Evolutionary conservation across 1,140 invertebrate genomes (phyloP), one percentile per base, ranked within the genome.

Genomic region (Musca domestica): DNA sequence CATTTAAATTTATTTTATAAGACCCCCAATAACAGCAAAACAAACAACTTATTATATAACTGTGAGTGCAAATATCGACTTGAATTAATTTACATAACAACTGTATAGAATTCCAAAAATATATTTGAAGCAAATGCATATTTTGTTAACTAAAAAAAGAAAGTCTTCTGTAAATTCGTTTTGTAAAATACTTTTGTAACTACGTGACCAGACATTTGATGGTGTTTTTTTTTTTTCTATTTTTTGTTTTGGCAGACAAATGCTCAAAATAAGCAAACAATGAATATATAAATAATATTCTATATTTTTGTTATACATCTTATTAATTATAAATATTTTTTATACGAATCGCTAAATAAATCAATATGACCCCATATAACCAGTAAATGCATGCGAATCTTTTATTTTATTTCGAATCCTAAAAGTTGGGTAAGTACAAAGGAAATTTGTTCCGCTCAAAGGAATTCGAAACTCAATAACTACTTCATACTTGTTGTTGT

Each of bases 341-440:
- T 61, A 61, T 61, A 61, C 56, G 56, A 61, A 61, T 61, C 27
- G 27, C 19, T 61, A 61, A 34, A 34, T n/a, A 61, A 61, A 61
- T 61, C 30, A 61, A 51, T 9, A 61, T 14, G 56, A 61, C 56
- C 56, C 56, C 56, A 61, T 61, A 41, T 41, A 41, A 61, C 56
- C 56, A 34, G 56, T 61, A 61, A 41, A 52, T 20, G 23, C 19
- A 52, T 20, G 19, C 12, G n/a, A 52, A 52, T 20, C 19, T 52
- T 25, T 56, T 23, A 14, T 56, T 25, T 56, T 15, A n/a, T n/a
- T n/a, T n/a, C n/a, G n/a, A n/a, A n/a, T n/a, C n/a, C n/a, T n/a
- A n/a, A n/a, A n/a, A n/a, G n/a, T n/a, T n/a, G n/a, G n/a, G n/a
- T n/a, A n/a, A n/a, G n/a, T n/a, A n/a, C n/a, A n/a, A n/a, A n/a